Base-by-base conservation (phyloP, 2,113 vertebrate species). In the Chionodraco myersi region DNA sequence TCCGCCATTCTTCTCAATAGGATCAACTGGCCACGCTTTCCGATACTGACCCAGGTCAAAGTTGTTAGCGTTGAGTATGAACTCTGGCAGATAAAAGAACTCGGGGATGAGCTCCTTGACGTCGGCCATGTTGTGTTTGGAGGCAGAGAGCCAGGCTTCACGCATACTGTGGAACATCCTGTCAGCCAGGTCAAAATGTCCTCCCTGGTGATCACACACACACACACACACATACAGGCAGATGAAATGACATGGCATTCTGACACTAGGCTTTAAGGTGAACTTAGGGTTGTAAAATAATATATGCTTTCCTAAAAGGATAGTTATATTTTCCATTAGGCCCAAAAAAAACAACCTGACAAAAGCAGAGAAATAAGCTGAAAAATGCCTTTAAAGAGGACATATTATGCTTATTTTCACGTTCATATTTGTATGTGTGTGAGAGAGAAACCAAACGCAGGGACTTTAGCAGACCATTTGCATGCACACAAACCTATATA, bases 71-170 rank as follows among this genome's bases (percentile, higher is more conserved):
- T 99, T 99, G 73, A 99, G 97, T 80, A 99, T 78, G 88, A 99
- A 98, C 89, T 99, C 98, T 0, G 98, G 98, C 74, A 99, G 94
- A 85, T 99, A 99, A 94, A 99, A 99, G 91, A 99, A 99, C 91
- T 99, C 98, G 0, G 98, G 98, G 90, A 99, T 99, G 61, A 99
- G 97, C 84, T 99, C 98, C 90, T 99, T 99, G 3, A 99, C 98
- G 0, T 99, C 98, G 2, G 98, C 98, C 98, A 99, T 99, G 94
- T 99, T 99, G 95, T 99, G 98, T 88, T 99, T 99, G 10, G 98
- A 97, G 0, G 98, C 98, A 0, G 98, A 99, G 49, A 96, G 95
- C 98, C 98, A 99, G 67, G 96, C 98, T 86, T 99, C 98, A 0
- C 98, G 95, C 0, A 99, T 96, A 0, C 98, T 99, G 96, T 99